A percentile compares a stretch with the other conserved stretches of the same genome.
phyloP scores from a whole-genome alignment of 2,797 vertebrate species.

The Gallinago solitaria region DNA sequence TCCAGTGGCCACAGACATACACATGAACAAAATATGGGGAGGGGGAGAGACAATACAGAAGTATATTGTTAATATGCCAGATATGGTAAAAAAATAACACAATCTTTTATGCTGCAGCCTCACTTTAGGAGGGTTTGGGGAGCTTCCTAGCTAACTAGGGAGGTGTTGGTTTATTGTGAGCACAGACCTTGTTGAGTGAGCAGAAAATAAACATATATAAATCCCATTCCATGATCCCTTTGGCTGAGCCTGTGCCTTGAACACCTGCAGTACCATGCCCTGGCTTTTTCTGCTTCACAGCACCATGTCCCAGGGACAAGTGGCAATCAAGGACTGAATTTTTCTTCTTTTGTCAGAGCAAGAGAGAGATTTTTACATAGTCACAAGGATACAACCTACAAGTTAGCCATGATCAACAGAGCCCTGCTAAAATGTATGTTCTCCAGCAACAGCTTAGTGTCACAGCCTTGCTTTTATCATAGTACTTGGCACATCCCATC shows the following conservation, averaged over 20 bases:
- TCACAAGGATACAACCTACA: background rate
- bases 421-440: background rate
- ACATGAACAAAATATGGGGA: background rate
- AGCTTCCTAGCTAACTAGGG: background rate
- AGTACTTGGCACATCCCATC: background rate
- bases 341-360: background rate
- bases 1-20: background rate
- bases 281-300: background rate
- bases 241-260: background rate
- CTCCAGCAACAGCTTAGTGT: background rate
- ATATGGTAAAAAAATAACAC: background rate
- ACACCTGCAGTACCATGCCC: background rate
- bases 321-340: background rate
- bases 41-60: background rate
- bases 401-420: background rate
- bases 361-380: background rate
- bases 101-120: background rate
- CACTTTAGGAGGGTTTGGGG: background rate
- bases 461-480: background rate
- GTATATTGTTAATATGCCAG: background rate
- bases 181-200: background rate
- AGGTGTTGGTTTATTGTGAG: background rate
- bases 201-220: background rate
- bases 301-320: background rate
- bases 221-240: fast-evolving